Base-by-base conservation (phyloP, 2,888 invertebrate genomes). In the Galeruca laticollis region DNA sequence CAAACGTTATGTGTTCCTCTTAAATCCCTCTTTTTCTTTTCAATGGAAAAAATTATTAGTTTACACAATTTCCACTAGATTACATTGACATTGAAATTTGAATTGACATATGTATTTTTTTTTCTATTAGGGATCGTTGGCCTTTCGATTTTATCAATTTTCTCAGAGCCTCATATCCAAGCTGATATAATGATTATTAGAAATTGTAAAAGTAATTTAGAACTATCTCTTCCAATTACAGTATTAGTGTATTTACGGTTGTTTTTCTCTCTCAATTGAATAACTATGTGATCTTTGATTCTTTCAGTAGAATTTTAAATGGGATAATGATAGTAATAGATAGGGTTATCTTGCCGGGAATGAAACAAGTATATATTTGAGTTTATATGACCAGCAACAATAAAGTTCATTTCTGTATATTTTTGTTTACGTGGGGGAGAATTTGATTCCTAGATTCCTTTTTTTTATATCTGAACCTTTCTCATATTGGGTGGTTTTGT, bases 261-360 rank as follows among this genome's bases (percentile, higher is more conserved):
- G 26, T 31, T 33, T 15, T 2, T 47, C 6, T 56, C 33, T 8
- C 5, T 15, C 56, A 33, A 56, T 56, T 56, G 33, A 15, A 15
- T 56, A 56, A 56, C 18, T 33, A 35, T 35, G 56, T 56, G 56
- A 56, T 56, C 35, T 56, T 52, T 52, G 18, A 56, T 56, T 56
- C 56, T 56, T 56, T 56, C 26, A 5, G 43, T 43, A 10, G 13
- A 15, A 6, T 15, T 26, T n/a, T n/a, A n/a, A n/a, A n/a, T n/a
- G n/a, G n/a, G n/a, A 26, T 26, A 26, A 26, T n/a, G 43, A 43
- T 10, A 13, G n/a, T 13, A 43, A 3, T 37, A 11, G 37, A 37
- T 37, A 37, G n/a, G n/a, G n/a, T 37, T 37, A 37, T 37, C 37
- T 37, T 37, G 37, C 6, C 37, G 37, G 11, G n/a, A n/a, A n/a